Base-by-base conservation (phyloP, 2,797 vertebrate species). In the Lycodopsis pacificus region DNA sequence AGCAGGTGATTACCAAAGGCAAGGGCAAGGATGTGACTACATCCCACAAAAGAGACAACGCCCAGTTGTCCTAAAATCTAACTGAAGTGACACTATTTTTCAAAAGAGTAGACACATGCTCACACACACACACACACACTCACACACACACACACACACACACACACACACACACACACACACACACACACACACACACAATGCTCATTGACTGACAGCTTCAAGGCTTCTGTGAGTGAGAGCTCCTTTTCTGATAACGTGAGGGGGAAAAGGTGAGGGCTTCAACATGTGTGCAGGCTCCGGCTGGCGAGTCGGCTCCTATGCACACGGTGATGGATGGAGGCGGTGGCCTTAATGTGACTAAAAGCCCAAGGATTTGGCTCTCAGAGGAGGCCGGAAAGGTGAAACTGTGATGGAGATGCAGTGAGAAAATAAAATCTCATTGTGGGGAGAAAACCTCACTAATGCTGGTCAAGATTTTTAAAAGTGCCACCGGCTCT, bases 261-360 rank as follows among this genome's bases (percentile, higher is more conserved):
- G 46, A 77, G 64, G 73, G 61, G 53, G 7, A 36, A 73, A 81
- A 85, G 75, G 77, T 80, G 75, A 85, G 51, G 79, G 72, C 71
- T 82, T 84, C 40, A 66, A 74, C 71, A 62, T 78, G 58, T 53
- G 63, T 81, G 71, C 71, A 40, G 68, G 76, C 70, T 82, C 40
- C 34, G 13, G 58, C 48, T 84, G 77, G 86, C 20, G 66, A 69
- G 76, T 27, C 19, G 14, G 57, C 76, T 87, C 80, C 61, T 78
- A 71, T 42, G 66, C 62, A 71, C 73, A 82, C 17, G 2, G 44
- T 85, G 89, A 89, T 88, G 79, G 81, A 88, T 83, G 83, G 63
- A 78, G 77, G 57, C 71, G 30, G 66, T n/a, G 76, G 74, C 64
- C 68, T 71, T 87, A 89, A 88, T 86, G 83, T 88, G 81, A 84